A percentile compares a stretch with the other conserved stretches of the same genome.
phyloP scores from a whole-genome alignment of 2,797 vertebrate species.

The Thaleichthys pacificus region DNA sequence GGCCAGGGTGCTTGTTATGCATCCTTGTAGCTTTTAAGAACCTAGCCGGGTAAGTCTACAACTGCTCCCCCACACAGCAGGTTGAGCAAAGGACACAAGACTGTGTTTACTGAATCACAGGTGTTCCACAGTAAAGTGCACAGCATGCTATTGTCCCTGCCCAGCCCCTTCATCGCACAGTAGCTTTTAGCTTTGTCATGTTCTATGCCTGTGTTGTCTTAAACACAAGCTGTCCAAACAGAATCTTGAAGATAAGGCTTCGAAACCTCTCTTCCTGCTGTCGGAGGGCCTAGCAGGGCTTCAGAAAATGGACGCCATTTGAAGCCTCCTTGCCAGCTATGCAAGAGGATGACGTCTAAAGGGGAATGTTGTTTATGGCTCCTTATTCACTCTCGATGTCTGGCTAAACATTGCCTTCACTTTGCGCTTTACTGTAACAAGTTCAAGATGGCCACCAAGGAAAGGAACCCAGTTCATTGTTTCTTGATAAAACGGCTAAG shows the following conservation, averaged over 20 bases:
- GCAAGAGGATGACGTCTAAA: background rate
- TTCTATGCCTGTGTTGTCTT: background rate
- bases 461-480: background rate
- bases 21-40: background rate
- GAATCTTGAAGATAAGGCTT: slow-evolving; percentile 1
- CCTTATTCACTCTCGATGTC: background rate
- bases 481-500: background rate
- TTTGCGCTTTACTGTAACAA: background rate
- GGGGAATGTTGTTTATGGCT: background rate
- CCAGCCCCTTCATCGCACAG: background rate
- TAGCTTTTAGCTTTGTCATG: background rate
- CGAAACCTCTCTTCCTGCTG: background rate
- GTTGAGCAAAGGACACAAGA: background rate
- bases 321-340: background rate
- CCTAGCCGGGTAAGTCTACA: background rate
- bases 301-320: background rate
- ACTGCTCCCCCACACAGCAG: background rate
- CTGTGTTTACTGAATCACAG: background rate
- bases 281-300: background rate
- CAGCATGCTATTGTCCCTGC: slow-evolving; percentile 2
- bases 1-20: background rate
- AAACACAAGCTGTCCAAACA: slow-evolving; percentile 20
- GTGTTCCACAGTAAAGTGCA: background rate
- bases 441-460: background rate
- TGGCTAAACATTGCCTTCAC: background rate